Conservation (phyloP, 2,113 vertebrate genomes). For the Callorhinus ursinus region DNA sequence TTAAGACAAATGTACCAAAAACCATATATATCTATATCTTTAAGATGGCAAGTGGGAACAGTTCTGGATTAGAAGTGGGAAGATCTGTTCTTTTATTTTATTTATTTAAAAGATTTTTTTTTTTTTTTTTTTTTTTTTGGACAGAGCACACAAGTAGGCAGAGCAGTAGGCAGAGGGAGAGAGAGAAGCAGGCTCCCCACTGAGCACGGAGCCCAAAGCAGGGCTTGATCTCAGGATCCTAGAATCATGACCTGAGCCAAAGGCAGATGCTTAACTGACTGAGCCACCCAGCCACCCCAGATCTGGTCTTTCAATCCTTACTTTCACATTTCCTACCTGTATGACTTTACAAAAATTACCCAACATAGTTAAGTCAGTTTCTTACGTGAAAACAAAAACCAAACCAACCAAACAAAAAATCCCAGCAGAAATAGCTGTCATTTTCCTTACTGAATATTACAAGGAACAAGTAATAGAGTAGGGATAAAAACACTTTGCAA, state of each 20-base stretch:
- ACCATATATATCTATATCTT: not conserved
- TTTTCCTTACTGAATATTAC: not conserved
- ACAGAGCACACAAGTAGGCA: no score
- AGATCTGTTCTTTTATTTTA: not conserved
- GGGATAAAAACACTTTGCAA: not conserved
- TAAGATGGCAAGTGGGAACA: not conserved
- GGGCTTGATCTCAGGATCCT: no score
- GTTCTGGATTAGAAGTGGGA: not conserved
- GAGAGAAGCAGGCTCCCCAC: no score
- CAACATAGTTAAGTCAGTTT: not conserved
- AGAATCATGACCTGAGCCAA: no score
- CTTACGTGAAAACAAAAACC: not conserved
- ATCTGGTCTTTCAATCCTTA: not conserved
- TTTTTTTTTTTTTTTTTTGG: no score
- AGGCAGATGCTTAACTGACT: no score
- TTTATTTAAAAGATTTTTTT: no score
- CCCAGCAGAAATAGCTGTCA: not conserved
- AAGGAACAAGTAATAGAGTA: not conserved
- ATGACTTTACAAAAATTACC: not conserved
- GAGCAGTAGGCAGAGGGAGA: no score
- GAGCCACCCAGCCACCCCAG: no score
- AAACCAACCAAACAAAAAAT: not conserved
- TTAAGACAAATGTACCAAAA: not conserved
- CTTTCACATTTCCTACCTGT: not conserved
- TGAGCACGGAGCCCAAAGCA: no score